Evolutionary conservation across 92 coral and sea anemone species (phyloP).

Genomic region (Blastomussa wellsi): DNA sequence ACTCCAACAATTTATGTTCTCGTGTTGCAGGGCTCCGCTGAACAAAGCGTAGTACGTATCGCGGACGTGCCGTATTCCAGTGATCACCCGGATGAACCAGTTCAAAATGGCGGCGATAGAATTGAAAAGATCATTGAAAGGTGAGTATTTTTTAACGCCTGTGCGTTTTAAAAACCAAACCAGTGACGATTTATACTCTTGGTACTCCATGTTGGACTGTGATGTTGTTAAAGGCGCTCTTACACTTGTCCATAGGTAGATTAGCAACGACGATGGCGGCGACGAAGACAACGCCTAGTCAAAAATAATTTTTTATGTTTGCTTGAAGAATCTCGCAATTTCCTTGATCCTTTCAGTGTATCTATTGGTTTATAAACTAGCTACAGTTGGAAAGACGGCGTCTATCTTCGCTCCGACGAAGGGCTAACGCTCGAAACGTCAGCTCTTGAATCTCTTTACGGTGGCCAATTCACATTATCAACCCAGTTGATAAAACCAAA

Average conservation of each 20-base stretch:
- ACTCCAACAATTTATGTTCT: neutral
- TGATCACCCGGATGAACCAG: constrained; percentile 8
- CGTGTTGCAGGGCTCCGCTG: constrained; percentile 20
- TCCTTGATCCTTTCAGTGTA: no score
- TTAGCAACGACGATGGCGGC: neutral
- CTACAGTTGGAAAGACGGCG: no score
- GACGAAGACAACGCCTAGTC: neutral
- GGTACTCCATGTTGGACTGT: neutral
- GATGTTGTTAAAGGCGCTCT: neutral
- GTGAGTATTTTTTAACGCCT: constrained; percentile 9
- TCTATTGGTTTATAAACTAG: no score
- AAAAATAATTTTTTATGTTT: neutral
- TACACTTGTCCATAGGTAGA: neutral
- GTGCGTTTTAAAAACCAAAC: neutral
- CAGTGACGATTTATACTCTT: neutral
- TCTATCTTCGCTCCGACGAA: no score
- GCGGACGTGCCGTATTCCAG: neutral
- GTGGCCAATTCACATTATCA: no score
- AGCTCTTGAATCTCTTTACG: no score
- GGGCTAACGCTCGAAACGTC: no score
- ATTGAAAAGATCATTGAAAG: constrained; percentile 30
- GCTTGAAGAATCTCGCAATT: no score
- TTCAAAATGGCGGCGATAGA: constrained; percentile 20
- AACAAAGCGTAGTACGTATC: neutral
- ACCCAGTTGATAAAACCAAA: no score